These are phyloP conservation scores for Portevinia maculata DNA, from an alignment of 2,888 invertebrate genomes.

Conservation along the genomic window DNA sequence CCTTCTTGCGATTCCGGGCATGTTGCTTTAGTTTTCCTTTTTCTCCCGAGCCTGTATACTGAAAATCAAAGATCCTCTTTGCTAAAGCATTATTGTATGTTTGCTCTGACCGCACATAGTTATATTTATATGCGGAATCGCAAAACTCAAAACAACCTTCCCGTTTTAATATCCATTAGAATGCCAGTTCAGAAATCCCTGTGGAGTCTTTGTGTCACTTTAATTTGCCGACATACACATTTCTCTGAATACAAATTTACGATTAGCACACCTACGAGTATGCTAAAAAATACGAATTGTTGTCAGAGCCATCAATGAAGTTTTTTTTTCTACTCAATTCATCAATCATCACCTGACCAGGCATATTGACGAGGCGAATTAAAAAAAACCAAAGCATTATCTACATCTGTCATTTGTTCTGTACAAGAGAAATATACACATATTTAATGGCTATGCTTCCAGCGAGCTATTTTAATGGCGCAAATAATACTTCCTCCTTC, in stretches of 20 bases:
- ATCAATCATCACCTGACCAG: conserved; percentile 1
- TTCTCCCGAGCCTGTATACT: too few species aligned
- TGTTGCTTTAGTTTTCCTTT: too few species aligned
- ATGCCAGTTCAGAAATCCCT: too few species aligned
- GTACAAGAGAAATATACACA: too few species aligned
- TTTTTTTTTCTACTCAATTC: conserved; percentile 12
- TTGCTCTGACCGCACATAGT: too few species aligned
- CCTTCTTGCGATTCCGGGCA: too few species aligned
- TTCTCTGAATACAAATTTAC: conserved; percentile 1
- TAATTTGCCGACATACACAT: neutral
- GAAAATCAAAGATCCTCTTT: too few species aligned
- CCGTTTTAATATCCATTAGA: too few species aligned
- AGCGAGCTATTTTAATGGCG: neutral
- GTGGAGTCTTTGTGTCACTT: too few species aligned
- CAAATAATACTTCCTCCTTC: conserved; percentile 19
- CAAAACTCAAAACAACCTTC: too few species aligned
- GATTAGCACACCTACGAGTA: neutral
- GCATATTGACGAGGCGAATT: neutral
- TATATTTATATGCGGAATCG: too few species aligned
- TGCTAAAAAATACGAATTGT: neutral
- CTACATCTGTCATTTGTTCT: conserved; percentile 31
- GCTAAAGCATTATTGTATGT: too few species aligned
- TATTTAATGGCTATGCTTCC: conserved; percentile 2
- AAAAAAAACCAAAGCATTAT: conserved; percentile 14
- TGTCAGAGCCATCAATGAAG: conserved; percentile 20